Evolutionary conservation across 2,113 vertebrate genomes (phyloP), one percentile per base, ranked within the genome.

Genomic region (Nothocercus julius): DNA sequence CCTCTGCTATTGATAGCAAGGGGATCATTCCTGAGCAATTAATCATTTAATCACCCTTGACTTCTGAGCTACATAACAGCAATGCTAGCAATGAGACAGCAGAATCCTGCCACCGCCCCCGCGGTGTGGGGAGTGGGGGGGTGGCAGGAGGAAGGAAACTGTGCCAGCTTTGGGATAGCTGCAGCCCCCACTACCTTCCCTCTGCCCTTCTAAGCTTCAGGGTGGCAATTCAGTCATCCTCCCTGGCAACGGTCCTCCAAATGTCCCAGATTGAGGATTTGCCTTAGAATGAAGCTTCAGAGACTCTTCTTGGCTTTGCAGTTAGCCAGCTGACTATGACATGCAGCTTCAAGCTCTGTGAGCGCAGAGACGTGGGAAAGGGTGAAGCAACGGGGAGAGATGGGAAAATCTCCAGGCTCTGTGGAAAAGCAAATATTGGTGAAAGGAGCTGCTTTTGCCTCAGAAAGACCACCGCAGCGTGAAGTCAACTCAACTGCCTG

Each of bases 41-140:
- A 85, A 51, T 95, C 64, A 85, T 25, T 63, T 15, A 93, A 51
- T 95, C 70, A 88, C 30, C 76, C 34, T 72, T 95, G 87, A 93
- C 85, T 92, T 85, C 36, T 58, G 30, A 82, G 84, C 76, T 82
- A 73, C 20, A 36, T 61, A 27, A 19, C 89, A 58, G 77, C 61
- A 85, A 42, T 4, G 1, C 49, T 62, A 87, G 67, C 27, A 67
- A 63, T 45, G 90, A 96, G 54, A 63, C 59, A 75, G 18, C 74
- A 85, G 12, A 74, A 83, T 83, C 12, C 20, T 78, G 72, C 22
- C 63, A 38, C 30, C 56, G 9, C 4, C 30, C 25, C 44, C 44
- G 16, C 44, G 20, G 47, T 20, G 19, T 47, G 47, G 47, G 47
- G 47, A 47, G 47, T 21, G 47, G 47, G 47, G 19, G 3, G 47